Evolutionary conservation across 1,140 invertebrate genomes (phyloP), one percentile per base, ranked within the genome.

Genomic region (Macrotrachela quadricornifera): DNA sequence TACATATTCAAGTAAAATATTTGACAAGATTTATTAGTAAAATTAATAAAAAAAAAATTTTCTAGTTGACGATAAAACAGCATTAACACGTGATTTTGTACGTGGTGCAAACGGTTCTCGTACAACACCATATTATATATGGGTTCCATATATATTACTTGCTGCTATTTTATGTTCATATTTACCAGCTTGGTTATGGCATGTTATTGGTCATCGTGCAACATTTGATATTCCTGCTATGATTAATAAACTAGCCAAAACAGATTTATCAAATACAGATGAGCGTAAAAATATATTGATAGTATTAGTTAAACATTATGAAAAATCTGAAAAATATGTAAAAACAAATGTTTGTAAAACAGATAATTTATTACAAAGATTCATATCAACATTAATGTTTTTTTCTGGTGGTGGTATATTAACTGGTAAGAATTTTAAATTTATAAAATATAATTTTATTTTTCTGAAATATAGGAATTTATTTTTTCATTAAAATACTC

Each of bases 401-500:
- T 30, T 30, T 30, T 2, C 21, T 30, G 21, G 21, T 30, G 21
- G 21, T 4, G 21, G 21, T 30, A 30, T 8, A 30, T 30, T 30
- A 30, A 30, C 21, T 4, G 21, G 21, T 30, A 30, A 30, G 21
- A 30, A 30, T 4, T 30, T 4, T 30, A 30, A 4, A 4, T 8
- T 30, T 8, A 30, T 30, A 8, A 30, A 30, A 30, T 4, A 30
- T 8, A 30, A 30, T 4, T 4, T 4, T 8, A 6, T 65, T 57
- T 60, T 30, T 8, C 2, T 30, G 21, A 30, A 4, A 74, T 6
- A 65, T 65, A 0, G 63, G 65, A 39, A 60, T 70, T 16, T 74
- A 74, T 58, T 62, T 74, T 18, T 60, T 71, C 51, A 70, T 72
- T 49, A 74, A 74, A 59, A 50, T 68, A 40, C 57, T 73, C 15